These are phyloP conservation scores for Eucidaris tribuloides DNA, from an alignment of 35 echinoderm and acorn worm species.

Conservation along the genomic window DNA sequence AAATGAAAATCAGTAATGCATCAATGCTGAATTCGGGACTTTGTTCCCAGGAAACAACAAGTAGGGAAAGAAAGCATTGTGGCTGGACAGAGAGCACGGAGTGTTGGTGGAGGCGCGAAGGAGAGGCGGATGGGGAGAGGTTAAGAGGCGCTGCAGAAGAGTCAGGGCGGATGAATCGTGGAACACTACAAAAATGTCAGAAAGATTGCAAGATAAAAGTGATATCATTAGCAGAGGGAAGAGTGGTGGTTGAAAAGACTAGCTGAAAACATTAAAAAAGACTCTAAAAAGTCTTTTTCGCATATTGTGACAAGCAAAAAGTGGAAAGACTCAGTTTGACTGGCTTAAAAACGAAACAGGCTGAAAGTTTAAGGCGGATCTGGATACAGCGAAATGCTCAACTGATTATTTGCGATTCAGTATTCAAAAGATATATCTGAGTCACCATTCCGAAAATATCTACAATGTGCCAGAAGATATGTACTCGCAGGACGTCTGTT, in stretches of 20 bases:
- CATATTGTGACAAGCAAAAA: constrained; percentile 46
- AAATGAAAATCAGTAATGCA: not conserved
- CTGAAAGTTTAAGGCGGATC: not conserved
- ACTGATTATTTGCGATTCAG: constrained; percentile 12
- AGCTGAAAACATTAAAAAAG: constrained; percentile 36
- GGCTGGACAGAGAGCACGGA: constrained; percentile 12
- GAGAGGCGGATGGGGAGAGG: constrained; percentile 9
- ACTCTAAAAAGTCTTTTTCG: constrained; percentile 24
- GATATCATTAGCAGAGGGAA: not conserved
- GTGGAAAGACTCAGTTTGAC: constrained; percentile 27
- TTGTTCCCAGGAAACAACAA: constrained; percentile 5
- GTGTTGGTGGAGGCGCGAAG: not conserved
- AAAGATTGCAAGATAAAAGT: constrained; percentile 14
- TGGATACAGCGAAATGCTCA: not conserved
- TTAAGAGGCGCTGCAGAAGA: not conserved
- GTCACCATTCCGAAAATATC: not conserved
- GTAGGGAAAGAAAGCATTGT: constrained; percentile 8
- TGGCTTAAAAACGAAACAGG: constrained; percentile 15
- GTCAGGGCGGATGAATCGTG: not conserved
- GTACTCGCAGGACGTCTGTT: not conserved
- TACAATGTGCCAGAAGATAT: not conserved
- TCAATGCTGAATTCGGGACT: not conserved
- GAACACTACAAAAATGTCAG: constrained; percentile 16
- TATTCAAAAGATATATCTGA: not conserved
- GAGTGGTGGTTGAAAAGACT: constrained; percentile 27